phyloP scores from a whole-genome alignment of 2,888 invertebrate species.

The Cephus nigrinus region DNA sequence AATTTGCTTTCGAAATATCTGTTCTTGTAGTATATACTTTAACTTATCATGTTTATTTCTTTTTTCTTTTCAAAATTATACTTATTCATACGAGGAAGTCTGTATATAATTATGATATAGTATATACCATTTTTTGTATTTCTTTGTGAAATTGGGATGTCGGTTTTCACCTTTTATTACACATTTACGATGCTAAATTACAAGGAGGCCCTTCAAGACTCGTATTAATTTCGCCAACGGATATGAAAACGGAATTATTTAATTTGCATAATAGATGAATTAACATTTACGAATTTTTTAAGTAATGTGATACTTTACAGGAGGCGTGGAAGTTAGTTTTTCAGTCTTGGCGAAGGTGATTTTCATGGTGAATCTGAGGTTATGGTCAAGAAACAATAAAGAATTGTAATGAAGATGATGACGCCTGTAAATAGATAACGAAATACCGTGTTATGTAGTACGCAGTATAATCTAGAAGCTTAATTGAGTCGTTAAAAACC shows the following conservation, averaged over 20 bases:
- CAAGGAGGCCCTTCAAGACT: neutral
- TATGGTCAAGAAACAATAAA: conserved; percentile 7
- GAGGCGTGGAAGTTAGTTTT: conserved; percentile 18
- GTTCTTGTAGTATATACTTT: neutral
- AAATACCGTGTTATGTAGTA: conserved; percentile 28
- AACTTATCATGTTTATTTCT: neutral
- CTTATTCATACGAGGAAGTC: neutral
- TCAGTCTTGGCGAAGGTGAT: conserved; percentile 16
- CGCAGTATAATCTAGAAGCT: conserved; percentile 27
- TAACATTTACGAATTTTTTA: conserved; percentile 24
- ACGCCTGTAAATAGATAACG: conserved; percentile 37
- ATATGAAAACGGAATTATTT: neutral
- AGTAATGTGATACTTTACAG: conserved; percentile 34
- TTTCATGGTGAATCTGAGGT: neutral
- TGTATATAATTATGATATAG: neutral
- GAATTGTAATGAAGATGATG: conserved; percentile 28
- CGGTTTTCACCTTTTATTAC: neutral
- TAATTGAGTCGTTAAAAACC: conserved; percentile 9
- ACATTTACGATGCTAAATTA: neutral
- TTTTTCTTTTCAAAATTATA: neutral
- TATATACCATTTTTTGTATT: neutral
- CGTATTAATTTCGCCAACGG: neutral
- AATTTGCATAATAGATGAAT: conserved; percentile 30
- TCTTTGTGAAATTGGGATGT: neutral
- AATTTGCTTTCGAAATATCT: neutral